These are phyloP conservation scores for Eustalomyia histrio DNA, from an alignment of 2,888 invertebrate species.

Conservation along the genomic window DNA sequence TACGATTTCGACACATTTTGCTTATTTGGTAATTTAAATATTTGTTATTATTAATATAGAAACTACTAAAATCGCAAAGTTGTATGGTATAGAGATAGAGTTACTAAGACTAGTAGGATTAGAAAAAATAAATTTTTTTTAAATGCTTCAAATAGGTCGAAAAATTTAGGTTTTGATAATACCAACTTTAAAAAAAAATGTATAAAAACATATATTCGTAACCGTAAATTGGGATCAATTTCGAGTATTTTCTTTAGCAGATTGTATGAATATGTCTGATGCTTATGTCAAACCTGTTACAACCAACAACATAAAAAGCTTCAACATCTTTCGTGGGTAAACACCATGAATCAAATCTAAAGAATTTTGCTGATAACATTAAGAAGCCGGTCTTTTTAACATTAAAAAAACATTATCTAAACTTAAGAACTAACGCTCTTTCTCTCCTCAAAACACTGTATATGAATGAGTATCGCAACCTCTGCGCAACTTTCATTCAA, in stretches of 20 bases:
- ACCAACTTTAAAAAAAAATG: too few species aligned
- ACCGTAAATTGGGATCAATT: too few species aligned
- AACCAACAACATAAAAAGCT: slow-evolving; percentile 31
- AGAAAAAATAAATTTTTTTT: too few species aligned
- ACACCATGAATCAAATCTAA: slow-evolving; percentile 16
- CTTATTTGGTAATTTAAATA: too few species aligned
- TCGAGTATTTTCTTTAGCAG: neutral
- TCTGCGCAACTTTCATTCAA: slow-evolving; percentile 55
- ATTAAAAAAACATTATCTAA: slow-evolving; percentile 10
- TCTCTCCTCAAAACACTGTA: slow-evolving; percentile 5
- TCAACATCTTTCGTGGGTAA: neutral
- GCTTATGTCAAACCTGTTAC: slow-evolving; percentile 34
- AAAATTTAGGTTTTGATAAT: too few species aligned
- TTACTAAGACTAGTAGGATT: too few species aligned
- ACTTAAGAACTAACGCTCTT: slow-evolving; percentile 17
- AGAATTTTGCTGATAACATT: slow-evolving; percentile 30
- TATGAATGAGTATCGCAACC: slow-evolving; percentile 34
- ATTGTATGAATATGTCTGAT: neutral
- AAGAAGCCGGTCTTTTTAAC: slow-evolving; percentile 50
- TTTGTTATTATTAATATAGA: too few species aligned
- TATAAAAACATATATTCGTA: too few species aligned
- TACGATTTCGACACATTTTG: too few species aligned
- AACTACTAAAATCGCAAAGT: too few species aligned
- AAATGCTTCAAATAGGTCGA: too few species aligned
- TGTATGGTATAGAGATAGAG: too few species aligned